Evolutionary conservation across 2,797 vertebrate genomes (phyloP), one percentile per base, ranked within the genome.

Genomic region (Ctenopoma multispine): DNA sequence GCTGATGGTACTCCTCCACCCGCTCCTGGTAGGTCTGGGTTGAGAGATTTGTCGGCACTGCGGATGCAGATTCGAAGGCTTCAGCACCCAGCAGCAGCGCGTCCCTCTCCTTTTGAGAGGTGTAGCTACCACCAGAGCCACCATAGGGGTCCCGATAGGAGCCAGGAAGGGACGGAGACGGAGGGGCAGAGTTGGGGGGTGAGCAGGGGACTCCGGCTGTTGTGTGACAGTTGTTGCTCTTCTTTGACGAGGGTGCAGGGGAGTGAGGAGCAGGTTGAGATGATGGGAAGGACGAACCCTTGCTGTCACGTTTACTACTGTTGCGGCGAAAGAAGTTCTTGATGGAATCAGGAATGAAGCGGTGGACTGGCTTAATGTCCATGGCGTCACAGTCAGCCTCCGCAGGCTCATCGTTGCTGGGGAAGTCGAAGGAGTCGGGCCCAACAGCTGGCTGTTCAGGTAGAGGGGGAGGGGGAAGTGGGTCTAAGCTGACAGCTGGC

Each of bases 301-400:
- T 88, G 79, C 72, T 79, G 57, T 73, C 74, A 7, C 59, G 57
- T 29, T 78, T 92, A 49, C 90, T 87, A 14, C 84, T 93, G 71
- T 87, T 94, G 17, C 94, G 92, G 29, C 80, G 93, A 85, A 98
- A 97, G 62, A 98, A 95, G 78, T 96, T 95, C 83, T 97, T 98
- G 93, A 96, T 94, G 0, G 96, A 97, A 87, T 97, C 94, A 0
- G 97, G 97, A 75, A 98, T 90, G 75, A 98, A 97, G 61, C 95
- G 95, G n/a, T 84, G 93, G 0, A 97, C 88, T 0, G 97, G 97
- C 69, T 97, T 97, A 21, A 97, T 94, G 72, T 97, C 95, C 71
- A 95, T 94, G 54, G 83, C 85, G 0, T 88, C 77, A n/a, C 64
- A 67, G 3, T 91, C 82, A 0, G 23, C 27, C 14, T 90, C 89